Evolutionary conservation across 2,797 vertebrate genomes (phyloP).

Genomic region (Salarias fasciatus): DNA sequence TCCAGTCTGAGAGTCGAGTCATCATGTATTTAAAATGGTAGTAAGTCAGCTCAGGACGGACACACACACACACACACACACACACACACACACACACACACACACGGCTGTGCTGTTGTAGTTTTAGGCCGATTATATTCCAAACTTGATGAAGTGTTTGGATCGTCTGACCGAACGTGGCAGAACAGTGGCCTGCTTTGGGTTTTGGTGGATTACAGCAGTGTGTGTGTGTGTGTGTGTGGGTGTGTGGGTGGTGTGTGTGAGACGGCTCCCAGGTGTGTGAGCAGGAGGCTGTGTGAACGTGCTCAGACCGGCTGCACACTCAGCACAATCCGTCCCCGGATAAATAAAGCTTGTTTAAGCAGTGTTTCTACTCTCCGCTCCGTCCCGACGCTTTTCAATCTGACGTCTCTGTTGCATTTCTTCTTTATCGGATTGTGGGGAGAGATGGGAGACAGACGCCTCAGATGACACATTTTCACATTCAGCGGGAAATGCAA

Average conservation of each 20-base stretch:
- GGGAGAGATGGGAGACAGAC: slow-evolving; percentile 24
- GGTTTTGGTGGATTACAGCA: too few species aligned
- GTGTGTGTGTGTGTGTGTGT: too few species aligned
- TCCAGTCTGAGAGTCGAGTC: slow-evolving; percentile 43
- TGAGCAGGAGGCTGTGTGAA: slow-evolving; percentile 21
- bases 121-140: slow-evolving; percentile 31
- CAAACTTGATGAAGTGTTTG: slow-evolving; percentile 40
- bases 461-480: slow-evolving; percentile 23
- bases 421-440: slow-evolving; percentile 42
- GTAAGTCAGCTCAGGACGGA: slow-evolving; percentile 9
- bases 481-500: slow-evolving; percentile 4
- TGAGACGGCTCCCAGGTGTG: slow-evolving; percentile 54
- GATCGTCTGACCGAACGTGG: slow-evolving; percentile 46
- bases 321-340: slow-evolving; percentile 56
- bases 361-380: slow-evolving; percentile 48
- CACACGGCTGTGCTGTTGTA: slow-evolving; percentile 13
- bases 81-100: too few species aligned
- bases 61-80: not conserved
- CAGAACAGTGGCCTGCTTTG: slow-evolving; percentile 46
- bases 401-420: slow-evolving; percentile 57
- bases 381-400: slow-evolving; percentile 26
- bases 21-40: slow-evolving; percentile 10
- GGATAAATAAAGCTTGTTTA: slow-evolving; percentile 63
- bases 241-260: slow-evolving; percentile 33
- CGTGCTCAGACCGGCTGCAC: slow-evolving; percentile 38